Percentiles rank a stretch among this genome's conserved stretches.
Conservation (phyloP, 2,797 vertebrate species). For the Premnoplex brunnescens region DNA sequence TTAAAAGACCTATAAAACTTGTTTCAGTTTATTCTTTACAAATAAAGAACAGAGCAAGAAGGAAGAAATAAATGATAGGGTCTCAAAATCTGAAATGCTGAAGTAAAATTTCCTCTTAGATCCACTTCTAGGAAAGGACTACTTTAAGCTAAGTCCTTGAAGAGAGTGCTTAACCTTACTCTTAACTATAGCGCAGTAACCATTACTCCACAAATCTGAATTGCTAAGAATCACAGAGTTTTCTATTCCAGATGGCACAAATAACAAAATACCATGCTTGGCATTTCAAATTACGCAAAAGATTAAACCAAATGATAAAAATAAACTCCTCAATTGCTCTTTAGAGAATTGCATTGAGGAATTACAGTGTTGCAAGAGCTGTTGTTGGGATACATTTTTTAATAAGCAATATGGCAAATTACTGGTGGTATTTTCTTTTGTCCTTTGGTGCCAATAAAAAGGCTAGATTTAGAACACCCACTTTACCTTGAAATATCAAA, state of each 20-base stretch:
- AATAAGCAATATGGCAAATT: background rate
- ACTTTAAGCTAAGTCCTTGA: background rate
- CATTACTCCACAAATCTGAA: background rate
- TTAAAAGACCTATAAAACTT: background rate
- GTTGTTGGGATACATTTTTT: background rate
- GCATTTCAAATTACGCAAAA: background rate
- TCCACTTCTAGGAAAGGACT: background rate
- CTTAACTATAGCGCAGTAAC: background rate
- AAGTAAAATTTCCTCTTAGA: background rate
- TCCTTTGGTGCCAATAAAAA: background rate
- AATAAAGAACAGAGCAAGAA: background rate
- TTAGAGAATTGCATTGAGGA: background rate
- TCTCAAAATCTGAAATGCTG: background rate
- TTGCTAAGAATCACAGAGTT: background rate
- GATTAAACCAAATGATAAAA: slow-evolving; percentile 1
- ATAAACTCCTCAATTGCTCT: background rate
- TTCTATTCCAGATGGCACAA: background rate
- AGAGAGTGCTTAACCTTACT: background rate
- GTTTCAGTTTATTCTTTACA: background rate
- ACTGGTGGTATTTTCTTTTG: background rate
- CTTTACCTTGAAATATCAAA: slow-evolving; percentile 12
- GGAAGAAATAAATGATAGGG: background rate
- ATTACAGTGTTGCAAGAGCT: slow-evolving; percentile 1
- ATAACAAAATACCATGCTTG: background rate
- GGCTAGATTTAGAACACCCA: background rate